Conservation (phyloP, 2,797 vertebrate species). For the Spondyliosoma cantharus region DNA sequence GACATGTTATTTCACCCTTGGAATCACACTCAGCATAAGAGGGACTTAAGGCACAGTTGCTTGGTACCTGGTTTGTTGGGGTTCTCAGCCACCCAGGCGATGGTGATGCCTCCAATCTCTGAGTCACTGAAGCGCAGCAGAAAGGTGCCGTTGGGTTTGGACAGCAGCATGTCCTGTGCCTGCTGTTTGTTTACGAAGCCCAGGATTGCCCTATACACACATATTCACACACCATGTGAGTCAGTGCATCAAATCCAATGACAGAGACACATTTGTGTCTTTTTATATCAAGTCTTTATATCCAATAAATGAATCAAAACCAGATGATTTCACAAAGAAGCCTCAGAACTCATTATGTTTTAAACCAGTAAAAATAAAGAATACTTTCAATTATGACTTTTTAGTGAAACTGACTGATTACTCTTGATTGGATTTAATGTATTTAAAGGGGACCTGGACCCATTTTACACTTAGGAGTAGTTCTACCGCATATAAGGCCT, state of each 20-base stretch:
- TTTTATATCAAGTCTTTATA: background rate
- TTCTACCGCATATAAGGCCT: background rate
- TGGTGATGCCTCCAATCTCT: slow-evolving; percentile 96
- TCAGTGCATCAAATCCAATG: background rate
- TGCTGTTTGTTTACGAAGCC: slow-evolving; percentile 98
- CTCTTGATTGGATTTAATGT: too few relatives aligned
- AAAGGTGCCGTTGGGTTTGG: slow-evolving; percentile 96
- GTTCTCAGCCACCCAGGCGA: slow-evolving; percentile 94
- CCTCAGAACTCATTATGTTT: too few relatives aligned
- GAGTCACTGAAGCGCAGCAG: slow-evolving; percentile 97
- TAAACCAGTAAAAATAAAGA: too few relatives aligned
- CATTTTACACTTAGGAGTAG: background rate
- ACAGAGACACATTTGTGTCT: background rate
- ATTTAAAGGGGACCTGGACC: background rate
- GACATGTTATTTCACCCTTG: background rate
- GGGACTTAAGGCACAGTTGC: background rate
- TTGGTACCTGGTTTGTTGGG: slow-evolving; percentile 84
- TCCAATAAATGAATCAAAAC: background rate
- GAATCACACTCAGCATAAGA: background rate
- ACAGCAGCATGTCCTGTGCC: slow-evolving; percentile 94
- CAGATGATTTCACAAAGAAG: background rate
- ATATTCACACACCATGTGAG: slow-evolving; percentile 1
- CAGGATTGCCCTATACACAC: slow-evolving; percentile 89
- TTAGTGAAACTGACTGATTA: too few relatives aligned
- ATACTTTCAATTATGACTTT: too few relatives aligned